Evolutionary conservation across 2,113 vertebrate species (phyloP), one percentile per base, ranked within the genome.

Genomic region (Oncorhynchus tshawytscha): DNA sequence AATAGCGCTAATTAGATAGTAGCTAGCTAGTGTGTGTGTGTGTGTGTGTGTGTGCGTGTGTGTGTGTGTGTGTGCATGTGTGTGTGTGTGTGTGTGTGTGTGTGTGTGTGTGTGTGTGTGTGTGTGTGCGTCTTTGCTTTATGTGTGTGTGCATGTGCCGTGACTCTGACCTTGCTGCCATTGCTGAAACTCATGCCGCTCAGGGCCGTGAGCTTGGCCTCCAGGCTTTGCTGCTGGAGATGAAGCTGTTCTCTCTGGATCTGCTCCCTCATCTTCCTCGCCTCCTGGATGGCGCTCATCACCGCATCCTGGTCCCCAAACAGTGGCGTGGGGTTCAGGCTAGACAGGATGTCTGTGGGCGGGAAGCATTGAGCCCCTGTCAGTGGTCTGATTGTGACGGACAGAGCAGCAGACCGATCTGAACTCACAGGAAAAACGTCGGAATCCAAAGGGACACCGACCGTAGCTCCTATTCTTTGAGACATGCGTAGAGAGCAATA

Each of bases 281-380:
- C 97, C 90, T 99, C 97, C 78, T 99, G 97, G 89, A 99, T 98
- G 88, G 97, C 97, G 92, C 98, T 99, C 97, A 99, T 97, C 86
- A 99, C 97, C 12, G 97, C 96, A 22, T 99, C 97, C 95, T 99
- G 97, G 94, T 99, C 97, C 90, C 97, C 97, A 78, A 99, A 99
- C 34, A 99, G 92, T 64, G 96, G 95, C 24, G 97, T 96, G 84
- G 97, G 97, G 92, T 98, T 99, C 87, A 99, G 96, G 93, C 96
- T 99, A 89, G 97, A 98, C 90, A 99, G 93, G 91, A 99, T 98
- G 94, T 99, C 97, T 99, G 85, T 1, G 85, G 81, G 89, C 51
- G 91, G 25, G 20, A 45, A 54, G 66, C 22, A 48, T 39, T 39
- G 39, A 39, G 6, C 8, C 39, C 39, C 39, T 27, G 39, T 39